Base-by-base conservation (phyloP, 2,113 vertebrate species). In the Chitala chitala region DNA sequence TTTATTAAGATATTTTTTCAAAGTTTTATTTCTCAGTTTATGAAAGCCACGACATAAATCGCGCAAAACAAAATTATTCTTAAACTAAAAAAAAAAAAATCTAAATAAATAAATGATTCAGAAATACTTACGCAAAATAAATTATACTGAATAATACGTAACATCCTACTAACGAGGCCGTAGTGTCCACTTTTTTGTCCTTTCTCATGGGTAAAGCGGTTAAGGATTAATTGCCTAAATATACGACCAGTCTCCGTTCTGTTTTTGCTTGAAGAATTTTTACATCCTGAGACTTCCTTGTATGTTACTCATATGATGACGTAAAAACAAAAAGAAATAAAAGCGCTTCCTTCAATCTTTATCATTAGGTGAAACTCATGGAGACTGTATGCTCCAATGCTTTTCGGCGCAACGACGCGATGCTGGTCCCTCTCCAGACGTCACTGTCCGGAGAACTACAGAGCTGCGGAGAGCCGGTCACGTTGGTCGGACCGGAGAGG, bases 361-460 rank as follows among this genome's bases (percentile, higher is more conserved):
- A 69, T 42, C 38, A 92, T 92, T 98, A 98, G 83, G 96, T 96
- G 90, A 98, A 98, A 87, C 95, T 98, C 96, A 98, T 98, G 86
- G 95, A 98, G 80, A 98, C 95, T 93, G 96, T 98, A 94, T 98
- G 96, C 95, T 98, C 96, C 80, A 98, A 92, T 78, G 96, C 96
- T 91, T 98, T 98, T 85, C 96, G 95, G 89, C 95, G 93, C 80
- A 98, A 91, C 75, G 96, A 96, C 75, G 96, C 95, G 87, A 98
- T 98, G 94, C 96, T 98, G 80, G 95, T 96, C 88, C 96, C 96
- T 92, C 96, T 93, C 96, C 96, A 98, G 92, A 98, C 93, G 88
- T 98, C 96, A 94, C 93, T 98, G 89, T 98, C 96, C 92, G 96
- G 95, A 79, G 94, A 97, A 84, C 90, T 95, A 92, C 96, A 98